Evolutionary conservation across 2,797 vertebrate species (phyloP), one percentile per base, ranked within the genome.

Genomic region (Syngnathus acus): DNA sequence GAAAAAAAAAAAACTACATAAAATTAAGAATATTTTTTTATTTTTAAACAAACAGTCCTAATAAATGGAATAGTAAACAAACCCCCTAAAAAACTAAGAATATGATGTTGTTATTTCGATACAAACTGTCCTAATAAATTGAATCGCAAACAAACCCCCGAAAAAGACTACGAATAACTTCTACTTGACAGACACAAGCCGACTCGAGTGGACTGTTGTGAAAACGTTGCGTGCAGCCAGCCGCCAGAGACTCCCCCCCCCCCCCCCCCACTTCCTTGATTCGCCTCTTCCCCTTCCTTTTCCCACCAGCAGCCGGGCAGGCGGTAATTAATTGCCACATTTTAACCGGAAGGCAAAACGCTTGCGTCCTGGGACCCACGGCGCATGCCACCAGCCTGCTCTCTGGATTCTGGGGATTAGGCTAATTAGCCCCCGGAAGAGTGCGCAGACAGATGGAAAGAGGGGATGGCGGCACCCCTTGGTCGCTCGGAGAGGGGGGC

Each of bases 361-460:
- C 72, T 78, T 70, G 84, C 55, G 67, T 90, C 87, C 83, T 86
- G 91, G 90, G 90, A 92, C 72, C 23, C 63, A 78, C 75, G 76
- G 9, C 76, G 64, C 71, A 58, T 79, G 88, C 86, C 89, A 89
- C 89, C 82, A 85, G 84, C 80, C 86, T 83, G 83, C 88, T 82
- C 88, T 82, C 88, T 80, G 88, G 82, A 91, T 91, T 89, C 87
- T 73, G 79, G 86, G 90, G 89, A 91, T 92, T 91, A 90, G 85
- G 88, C 90, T 93, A 92, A 93, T 93, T 91, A 92, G 90, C 89
- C 90, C 90, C 86, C 89, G 87, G 86, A 89, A 91, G 91, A 91
- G 81, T 81, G 80, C 79, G 72, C 82, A 83, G 84, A 90, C 91
- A 92, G 92, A 93, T 92, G 92, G 91, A 90, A 86, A 83, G 82